Evolutionary conservation across 2,888 invertebrate genomes (phyloP).

Genomic region (Spicauda simplicius): DNA sequence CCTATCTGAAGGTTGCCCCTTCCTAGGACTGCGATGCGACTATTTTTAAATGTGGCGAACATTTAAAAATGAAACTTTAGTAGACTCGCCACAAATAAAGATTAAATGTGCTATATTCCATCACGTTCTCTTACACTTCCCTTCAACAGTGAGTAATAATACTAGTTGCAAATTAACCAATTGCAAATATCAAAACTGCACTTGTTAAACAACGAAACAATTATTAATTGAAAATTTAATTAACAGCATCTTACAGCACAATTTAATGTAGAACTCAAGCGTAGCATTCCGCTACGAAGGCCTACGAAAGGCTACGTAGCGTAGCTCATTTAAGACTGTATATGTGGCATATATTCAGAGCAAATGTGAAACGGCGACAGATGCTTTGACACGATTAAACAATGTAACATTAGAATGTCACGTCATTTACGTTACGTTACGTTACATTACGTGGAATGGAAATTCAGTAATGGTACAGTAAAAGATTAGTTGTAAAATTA

Average conservation of each 20-base stretch:
- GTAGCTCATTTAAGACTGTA: conserved; percentile 12
- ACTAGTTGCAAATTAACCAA: not conserved
- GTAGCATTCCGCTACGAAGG: conserved; percentile 29
- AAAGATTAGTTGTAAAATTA: not conserved
- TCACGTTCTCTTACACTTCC: no score
- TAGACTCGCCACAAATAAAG: no score
- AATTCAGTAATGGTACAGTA: not conserved
- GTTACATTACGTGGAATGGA: not conserved
- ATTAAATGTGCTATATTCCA: no score
- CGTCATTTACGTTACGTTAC: not conserved
- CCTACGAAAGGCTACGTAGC: conserved; percentile 30
- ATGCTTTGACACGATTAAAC: not conserved
- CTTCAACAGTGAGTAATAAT: no score
- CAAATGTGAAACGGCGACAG: not conserved
- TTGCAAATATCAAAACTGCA: not conserved
- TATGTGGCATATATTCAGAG: not conserved
- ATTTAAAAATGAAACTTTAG: no score
- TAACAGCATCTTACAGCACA: conserved; percentile 18
- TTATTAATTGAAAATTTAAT: not conserved
- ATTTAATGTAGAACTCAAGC: conserved; percentile 10
- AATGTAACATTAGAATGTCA: not conserved
- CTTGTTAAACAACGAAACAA: not conserved
- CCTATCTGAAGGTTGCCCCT: no score
- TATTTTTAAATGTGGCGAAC: no score
- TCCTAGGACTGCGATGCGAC: no score